phyloP scores from a whole-genome alignment of 2,888 invertebrate species.

The Archips crataeganus region DNA sequence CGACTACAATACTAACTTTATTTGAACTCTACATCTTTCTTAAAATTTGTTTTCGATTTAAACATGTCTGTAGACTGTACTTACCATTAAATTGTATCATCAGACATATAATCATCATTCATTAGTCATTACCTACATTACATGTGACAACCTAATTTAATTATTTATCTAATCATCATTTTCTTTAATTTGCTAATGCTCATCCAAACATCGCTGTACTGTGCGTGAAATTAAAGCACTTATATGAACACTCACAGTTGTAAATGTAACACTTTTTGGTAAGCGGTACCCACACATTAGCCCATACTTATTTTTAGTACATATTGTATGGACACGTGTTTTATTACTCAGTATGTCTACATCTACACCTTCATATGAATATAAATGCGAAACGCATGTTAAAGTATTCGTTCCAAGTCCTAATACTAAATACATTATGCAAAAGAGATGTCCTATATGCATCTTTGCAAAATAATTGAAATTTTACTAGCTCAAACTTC shows the following conservation, averaged over 20 bases:
- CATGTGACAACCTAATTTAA: slow-evolving; percentile 43
- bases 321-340: too few relatives aligned
- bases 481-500: too few relatives aligned
- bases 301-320: neutral
- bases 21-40: slow-evolving; percentile 19
- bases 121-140: slow-evolving; percentile 38
- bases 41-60: slow-evolving; percentile 14
- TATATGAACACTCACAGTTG: neutral
- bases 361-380: neutral
- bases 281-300: too few relatives aligned
- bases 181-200: slow-evolving; percentile 58
- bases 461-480: too few relatives aligned
- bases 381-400: neutral
- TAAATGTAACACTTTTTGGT: neutral
- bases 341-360: neutral
- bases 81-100: slow-evolving; percentile 7
- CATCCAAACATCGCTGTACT: slow-evolving; percentile 2
- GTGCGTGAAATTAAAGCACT: neutral
- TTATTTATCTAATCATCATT: slow-evolving; percentile 57
- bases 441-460: too few relatives aligned
- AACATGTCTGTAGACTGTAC: neutral
- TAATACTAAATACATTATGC: too few relatives aligned
- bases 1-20: slow-evolving; percentile 12
- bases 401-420: too few relatives aligned
- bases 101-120: slow-evolving; percentile 35